A percentile compares a stretch with the other conserved stretches of the same genome.
These are phyloP conservation scores for Acanthopagrus latus DNA, from an alignment of 2,797 vertebrate genomes.

Conservation along the genomic window DNA sequence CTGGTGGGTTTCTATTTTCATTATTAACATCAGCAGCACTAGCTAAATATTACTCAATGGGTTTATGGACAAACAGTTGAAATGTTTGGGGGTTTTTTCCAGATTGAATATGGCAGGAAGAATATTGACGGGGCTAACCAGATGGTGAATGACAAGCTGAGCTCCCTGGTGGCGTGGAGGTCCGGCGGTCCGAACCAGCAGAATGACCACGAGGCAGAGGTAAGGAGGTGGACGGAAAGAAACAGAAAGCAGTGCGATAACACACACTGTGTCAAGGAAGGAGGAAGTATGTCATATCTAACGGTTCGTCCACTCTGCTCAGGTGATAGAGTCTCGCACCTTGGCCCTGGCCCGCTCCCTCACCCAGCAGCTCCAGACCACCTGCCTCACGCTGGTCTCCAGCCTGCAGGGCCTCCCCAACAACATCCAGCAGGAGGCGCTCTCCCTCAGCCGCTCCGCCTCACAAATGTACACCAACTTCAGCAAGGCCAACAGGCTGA, in stretches of 20 bases:
- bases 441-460: slow-evolving; percentile 84
- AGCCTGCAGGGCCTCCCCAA: slow-evolving; percentile 91
- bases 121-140: slow-evolving; percentile 90
- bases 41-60: neutral
- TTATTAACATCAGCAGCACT: neutral
- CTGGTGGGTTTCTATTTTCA: slow-evolving; percentile 85
- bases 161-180: slow-evolving; percentile 87
- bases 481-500: slow-evolving; percentile 80
- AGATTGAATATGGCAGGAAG: slow-evolving; percentile 92
- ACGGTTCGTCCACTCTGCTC: slow-evolving; percentile 2
- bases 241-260: neutral
- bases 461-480: slow-evolving; percentile 87
- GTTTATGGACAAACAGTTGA: neutral
- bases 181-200: slow-evolving; percentile 75
- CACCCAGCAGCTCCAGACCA: slow-evolving; percentile 93
- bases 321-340: slow-evolving; percentile 92
- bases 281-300: too few species aligned
- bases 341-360: slow-evolving; percentile 88
- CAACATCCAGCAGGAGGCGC: slow-evolving; percentile 90
- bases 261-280: neutral
- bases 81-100: slow-evolving; percentile 39
- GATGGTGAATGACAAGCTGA: slow-evolving; percentile 88
- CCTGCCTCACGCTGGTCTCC: slow-evolving; percentile 88
- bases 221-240: slow-evolving; percentile 32
- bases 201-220: slow-evolving; percentile 77